Percentiles rank a stretch among this genome's conserved stretches.
Evolutionary conservation across 2,888 invertebrate genomes (phyloP).

Genomic region (Watsonalla binaria): DNA sequence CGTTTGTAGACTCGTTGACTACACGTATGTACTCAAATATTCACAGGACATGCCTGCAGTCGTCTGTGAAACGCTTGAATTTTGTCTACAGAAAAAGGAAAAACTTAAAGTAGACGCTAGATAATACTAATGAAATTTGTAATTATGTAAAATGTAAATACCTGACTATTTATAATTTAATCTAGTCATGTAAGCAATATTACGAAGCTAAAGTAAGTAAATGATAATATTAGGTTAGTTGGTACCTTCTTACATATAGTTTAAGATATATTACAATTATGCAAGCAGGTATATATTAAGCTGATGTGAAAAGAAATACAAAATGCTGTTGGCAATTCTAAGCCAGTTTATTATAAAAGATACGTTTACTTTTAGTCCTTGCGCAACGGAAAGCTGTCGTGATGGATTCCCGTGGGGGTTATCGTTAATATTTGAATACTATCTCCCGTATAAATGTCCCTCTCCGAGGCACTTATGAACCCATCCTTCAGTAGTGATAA

Average conservation of each 20-base stretch:
- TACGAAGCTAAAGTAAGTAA: too few species aligned
- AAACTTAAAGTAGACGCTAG: too few species aligned
- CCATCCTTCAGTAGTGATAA: constrained; percentile 87
- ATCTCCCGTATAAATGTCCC: constrained; percentile 96
- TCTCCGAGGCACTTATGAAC: constrained; percentile 94
- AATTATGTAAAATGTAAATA: too few species aligned
- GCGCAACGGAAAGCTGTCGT: constrained; percentile 79
- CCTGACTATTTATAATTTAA: too few species aligned
- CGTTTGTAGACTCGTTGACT: constrained; percentile 7
- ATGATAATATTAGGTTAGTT: too few species aligned
- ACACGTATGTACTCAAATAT: constrained; percentile 2
- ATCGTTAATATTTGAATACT: constrained; percentile 87
- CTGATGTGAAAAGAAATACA: not conserved
- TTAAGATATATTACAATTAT: too few species aligned
- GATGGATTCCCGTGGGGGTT: constrained; percentile 67
- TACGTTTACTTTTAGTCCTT: not conserved
- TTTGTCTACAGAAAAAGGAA: too few species aligned
- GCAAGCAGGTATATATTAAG: too few species aligned
- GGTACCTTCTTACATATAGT: too few species aligned
- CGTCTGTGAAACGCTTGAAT: constrained; percentile 78
- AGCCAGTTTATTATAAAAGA: too few species aligned
- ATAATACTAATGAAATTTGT: too few species aligned
- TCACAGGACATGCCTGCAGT: constrained; percentile 4
- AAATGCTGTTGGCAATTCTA: not conserved
- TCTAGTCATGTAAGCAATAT: too few species aligned